Percentiles rank a stretch among this genome's conserved stretches.
Evolutionary conservation across 1,140 invertebrate genomes (phyloP).

Genomic region (Apis laboriosa): DNA sequence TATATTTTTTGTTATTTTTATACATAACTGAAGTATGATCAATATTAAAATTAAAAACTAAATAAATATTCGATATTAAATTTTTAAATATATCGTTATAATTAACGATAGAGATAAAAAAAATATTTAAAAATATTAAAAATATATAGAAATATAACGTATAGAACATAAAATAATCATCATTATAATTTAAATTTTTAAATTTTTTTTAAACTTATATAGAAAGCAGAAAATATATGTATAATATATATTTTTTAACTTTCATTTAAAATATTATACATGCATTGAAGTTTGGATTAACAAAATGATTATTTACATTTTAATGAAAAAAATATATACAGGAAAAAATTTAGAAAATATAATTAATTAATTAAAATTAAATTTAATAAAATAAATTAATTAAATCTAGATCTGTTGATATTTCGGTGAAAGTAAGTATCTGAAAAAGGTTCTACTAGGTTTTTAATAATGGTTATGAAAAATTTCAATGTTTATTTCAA

Average conservation of each 20-base stretch:
- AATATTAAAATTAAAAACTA: not conserved
- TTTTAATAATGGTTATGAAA: not conserved
- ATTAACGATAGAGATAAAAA: too few species aligned
- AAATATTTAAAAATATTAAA: too few species aligned
- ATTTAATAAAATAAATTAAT: not conserved
- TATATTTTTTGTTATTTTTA: not conserved
- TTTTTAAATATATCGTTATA: not conserved
- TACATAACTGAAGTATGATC: slow-evolving; percentile 16
- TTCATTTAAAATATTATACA: not conserved
- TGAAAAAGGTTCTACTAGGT: not conserved
- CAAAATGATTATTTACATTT: not conserved
- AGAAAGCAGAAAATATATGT: too few species aligned
- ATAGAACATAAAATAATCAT: too few species aligned
- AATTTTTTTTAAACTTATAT: too few species aligned
- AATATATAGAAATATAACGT: too few species aligned
- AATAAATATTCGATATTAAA: not conserved
- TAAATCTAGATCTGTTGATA: not conserved
- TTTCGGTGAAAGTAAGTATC: not conserved
- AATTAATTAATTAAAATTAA: not conserved
- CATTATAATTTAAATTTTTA: too few species aligned
- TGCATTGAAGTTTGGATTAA: not conserved
- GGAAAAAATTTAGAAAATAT: not conserved
- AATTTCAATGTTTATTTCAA: not conserved
- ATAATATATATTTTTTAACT: too few species aligned
- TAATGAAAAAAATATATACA: not conserved